Evolutionary conservation across 1,140 invertebrate species (phyloP).

Genomic region (Drosophila chauvacae): DNA sequence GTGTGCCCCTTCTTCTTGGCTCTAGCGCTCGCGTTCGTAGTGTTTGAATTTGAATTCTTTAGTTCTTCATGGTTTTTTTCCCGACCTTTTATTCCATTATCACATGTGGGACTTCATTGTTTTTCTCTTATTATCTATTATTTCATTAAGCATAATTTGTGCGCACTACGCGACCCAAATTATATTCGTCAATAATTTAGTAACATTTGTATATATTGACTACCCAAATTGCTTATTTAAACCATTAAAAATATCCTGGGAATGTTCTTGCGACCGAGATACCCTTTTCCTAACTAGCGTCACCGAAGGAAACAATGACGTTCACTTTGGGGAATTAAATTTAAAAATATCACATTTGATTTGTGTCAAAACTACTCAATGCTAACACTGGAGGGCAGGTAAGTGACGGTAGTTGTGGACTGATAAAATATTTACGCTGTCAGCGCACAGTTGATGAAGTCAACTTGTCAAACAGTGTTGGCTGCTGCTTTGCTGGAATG

Average conservation of each 20-base stretch:
- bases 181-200: neutral
- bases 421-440: constrained; percentile 72
- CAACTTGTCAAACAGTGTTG: constrained; percentile 22
- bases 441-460: constrained; percentile 40
- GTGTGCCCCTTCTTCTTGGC: too few relatives aligned
- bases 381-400: constrained; percentile 21
- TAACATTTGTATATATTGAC: too few relatives aligned
- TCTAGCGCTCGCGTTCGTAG: too few relatives aligned
- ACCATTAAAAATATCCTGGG: neutral
- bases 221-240: neutral
- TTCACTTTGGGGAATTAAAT: constrained; percentile 2
- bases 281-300: neutral
- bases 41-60: too few relatives aligned
- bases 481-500: constrained; percentile 10
- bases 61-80: too few relatives aligned
- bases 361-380: constrained; percentile 54
- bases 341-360: constrained; percentile 53
- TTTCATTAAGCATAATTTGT: too few relatives aligned
- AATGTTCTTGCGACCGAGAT: neutral
- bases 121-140: too few relatives aligned
- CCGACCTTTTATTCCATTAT: too few relatives aligned
- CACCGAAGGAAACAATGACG: neutral
- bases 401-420: constrained; percentile 28
- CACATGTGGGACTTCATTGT: too few relatives aligned
- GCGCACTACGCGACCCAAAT: neutral